A percentile compares a stretch with the other conserved stretches of the same genome.
phyloP scores from a whole-genome alignment of 1,140 invertebrate genomes.

The Papilio machaon region DNA sequence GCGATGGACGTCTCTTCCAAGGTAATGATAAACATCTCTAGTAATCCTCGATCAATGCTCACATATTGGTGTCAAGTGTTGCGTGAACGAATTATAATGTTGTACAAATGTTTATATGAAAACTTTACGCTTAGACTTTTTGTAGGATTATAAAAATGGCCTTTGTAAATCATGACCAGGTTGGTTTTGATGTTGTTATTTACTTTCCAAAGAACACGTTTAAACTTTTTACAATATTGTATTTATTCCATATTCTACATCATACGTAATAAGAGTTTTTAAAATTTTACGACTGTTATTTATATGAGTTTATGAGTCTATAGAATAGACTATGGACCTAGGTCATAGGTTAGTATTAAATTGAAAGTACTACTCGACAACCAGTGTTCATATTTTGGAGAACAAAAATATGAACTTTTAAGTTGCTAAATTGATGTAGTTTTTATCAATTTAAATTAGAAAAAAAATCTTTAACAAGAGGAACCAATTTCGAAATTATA shows the following conservation, averaged over 20 bases:
- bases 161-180: constrained; percentile 7
- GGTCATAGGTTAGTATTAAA: too few species aligned
- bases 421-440: too few species aligned
- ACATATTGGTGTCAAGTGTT: constrained; percentile 63
- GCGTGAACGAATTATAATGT: constrained; percentile 61
- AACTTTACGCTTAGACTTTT: constrained; percentile 25
- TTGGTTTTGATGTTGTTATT: constrained; percentile 32
- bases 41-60: constrained; percentile 55
- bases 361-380: too few species aligned
- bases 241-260: not conserved
- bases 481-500: too few species aligned
- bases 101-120: constrained; percentile 55
- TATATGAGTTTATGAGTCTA: too few species aligned
- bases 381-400: too few species aligned
- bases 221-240: constrained; percentile 21
- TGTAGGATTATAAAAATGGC: constrained; percentile 26
- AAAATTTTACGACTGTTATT: not conserved
- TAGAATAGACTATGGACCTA: too few species aligned
- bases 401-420: too few species aligned
- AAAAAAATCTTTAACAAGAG: too few species aligned
- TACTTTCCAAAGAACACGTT: constrained; percentile 19
- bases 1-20: constrained; percentile 50
- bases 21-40: constrained; percentile 56
- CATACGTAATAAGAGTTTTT: not conserved
- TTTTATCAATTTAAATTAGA: too few species aligned